Evolutionary conservation across 2,113 vertebrate species (phyloP), one percentile per base, ranked within the genome.

Genomic region (Sapayoa aenigma): DNA sequence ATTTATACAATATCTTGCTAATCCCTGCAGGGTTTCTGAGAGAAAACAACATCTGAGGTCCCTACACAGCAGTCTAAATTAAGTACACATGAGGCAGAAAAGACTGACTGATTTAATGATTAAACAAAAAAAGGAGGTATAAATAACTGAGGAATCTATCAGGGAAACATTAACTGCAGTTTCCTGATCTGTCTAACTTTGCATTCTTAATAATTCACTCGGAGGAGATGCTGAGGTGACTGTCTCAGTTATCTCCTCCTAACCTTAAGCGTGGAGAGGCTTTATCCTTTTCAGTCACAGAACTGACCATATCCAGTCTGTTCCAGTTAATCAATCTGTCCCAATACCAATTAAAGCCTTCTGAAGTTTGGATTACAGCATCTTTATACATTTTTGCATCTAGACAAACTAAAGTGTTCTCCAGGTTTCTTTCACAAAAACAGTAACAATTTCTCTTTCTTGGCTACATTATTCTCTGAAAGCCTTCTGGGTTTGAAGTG

Each of bases 91-190:
- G 55, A 77, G 84, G 30, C 47, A 67, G 89, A 79, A 80, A 91
- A 90, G 55, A 79, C 37, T 62, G 71, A 63, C 35, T 76, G 67
- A 91, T 75, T 82, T 89, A 95, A 95, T 91, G 78, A 91, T 95
- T 96, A 95, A 91, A 90, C 87, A 77, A 73, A 82, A 93, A 89
- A 42, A 85, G 46, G 59, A 79, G 39, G 47, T 85, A 31, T 84
- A 75, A 62, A 74, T 83, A 65, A 39, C 92, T 65, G 78, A 91
- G 44, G 59, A 91, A 92, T 93, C 72, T 83, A 44, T 56, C 47
- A 77, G n/a, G 55, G 75, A 95, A 85, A 94, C 35, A 96, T 83
- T 96, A 92, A 96, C 92, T 92, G 46, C 53, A 86, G 53, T 74
- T 96, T 93, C 62, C 77, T 67, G 17, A 35, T 69, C 12, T 91